These are phyloP conservation scores for Sisor rabdophorus DNA, from an alignment of 2,113 vertebrate genomes.

Conservation along the genomic window DNA sequence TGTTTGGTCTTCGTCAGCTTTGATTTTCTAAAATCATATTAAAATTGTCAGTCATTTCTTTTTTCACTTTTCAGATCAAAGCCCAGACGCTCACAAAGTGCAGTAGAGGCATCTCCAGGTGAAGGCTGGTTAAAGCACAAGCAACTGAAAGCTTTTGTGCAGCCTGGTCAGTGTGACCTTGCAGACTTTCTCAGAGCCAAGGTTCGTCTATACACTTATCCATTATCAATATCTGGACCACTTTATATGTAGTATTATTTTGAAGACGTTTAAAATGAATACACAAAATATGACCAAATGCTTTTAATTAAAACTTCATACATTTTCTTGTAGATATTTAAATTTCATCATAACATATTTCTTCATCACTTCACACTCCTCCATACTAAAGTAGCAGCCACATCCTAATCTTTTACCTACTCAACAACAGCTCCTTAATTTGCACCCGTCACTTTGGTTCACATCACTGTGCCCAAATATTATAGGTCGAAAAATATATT, in stretches of 20 bases:
- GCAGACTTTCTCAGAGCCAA: conserved; percentile 73
- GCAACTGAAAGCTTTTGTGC: conserved; percentile 71
- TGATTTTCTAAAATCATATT: too few relatives aligned
- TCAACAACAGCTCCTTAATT: too few relatives aligned
- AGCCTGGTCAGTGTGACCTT: conserved; percentile 68
- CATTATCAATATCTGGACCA: not conserved
- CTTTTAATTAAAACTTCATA: not conserved
- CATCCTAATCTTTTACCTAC: too few relatives aligned
- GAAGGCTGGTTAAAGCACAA: conserved; percentile 77
- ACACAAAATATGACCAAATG: not conserved
- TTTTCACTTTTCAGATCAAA: conserved; percentile 68
- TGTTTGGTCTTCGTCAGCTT: too few relatives aligned
- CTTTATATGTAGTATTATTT: not conserved
- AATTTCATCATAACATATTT: too few relatives aligned
- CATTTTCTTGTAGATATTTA: too few relatives aligned
- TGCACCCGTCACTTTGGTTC: too few relatives aligned
- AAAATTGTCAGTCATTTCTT: too few relatives aligned
- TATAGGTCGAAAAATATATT: not conserved
- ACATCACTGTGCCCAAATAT: not conserved
- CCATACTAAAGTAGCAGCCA: too few relatives aligned
- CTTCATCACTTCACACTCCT: too few relatives aligned
- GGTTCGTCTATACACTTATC: conserved; percentile 54
- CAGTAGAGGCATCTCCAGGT: conserved; percentile 68
- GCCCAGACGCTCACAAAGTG: conserved; percentile 69
- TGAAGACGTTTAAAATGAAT: not conserved